Conservation (phyloP, 2,888 invertebrate species). For the Chloromyia formosa region DNA sequence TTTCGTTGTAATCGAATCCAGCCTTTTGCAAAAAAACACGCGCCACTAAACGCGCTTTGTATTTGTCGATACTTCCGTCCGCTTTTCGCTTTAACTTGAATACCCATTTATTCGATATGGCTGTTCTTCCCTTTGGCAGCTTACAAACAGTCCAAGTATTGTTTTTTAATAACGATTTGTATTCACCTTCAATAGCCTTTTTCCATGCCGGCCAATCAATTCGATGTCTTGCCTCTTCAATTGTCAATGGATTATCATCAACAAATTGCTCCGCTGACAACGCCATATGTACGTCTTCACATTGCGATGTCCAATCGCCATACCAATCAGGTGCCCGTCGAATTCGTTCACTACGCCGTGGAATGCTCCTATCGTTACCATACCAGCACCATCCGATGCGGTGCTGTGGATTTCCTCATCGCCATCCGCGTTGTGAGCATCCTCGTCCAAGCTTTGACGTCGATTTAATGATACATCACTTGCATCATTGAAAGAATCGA, state of each 20-base stretch:
- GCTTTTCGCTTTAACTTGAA: not conserved
- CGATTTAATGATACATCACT: not conserved
- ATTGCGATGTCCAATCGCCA: not conserved
- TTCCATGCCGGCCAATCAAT: too few species aligned
- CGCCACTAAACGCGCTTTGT: not conserved
- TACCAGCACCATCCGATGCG: too few species aligned
- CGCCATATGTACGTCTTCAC: not conserved
- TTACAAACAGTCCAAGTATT: too few species aligned
- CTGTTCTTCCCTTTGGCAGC: too few species aligned
- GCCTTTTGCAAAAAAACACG: not conserved
- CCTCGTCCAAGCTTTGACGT: too few species aligned
- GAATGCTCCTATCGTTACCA: too few species aligned
- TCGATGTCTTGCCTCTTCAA: too few species aligned
- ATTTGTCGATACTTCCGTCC: not conserved
- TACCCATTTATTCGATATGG: not conserved
- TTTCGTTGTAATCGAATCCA: not conserved
- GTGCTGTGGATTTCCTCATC: too few species aligned
- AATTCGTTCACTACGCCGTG: conserved; percentile 1
- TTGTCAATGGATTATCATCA: too few species aligned
- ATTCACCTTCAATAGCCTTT: too few species aligned
- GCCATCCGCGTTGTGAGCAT: too few species aligned
- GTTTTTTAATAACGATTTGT: too few species aligned
- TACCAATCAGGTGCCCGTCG: conserved; percentile 4
- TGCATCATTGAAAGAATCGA: conserved; percentile 4
- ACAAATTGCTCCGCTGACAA: not conserved